phyloP scores from a whole-genome alignment of 2,888 invertebrate species.

The Noctuana brunneofusca region DNA sequence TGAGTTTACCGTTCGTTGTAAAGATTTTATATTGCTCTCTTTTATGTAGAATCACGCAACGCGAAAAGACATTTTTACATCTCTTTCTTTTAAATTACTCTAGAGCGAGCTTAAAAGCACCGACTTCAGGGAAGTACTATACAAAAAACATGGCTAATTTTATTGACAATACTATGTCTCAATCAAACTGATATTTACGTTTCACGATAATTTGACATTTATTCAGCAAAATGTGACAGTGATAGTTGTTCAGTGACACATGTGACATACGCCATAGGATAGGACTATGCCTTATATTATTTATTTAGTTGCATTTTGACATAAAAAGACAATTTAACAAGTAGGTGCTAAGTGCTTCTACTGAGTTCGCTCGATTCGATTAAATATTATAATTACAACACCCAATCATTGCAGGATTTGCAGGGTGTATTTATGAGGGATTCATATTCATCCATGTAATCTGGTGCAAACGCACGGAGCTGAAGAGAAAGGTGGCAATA shows the following conservation, averaged over 20 bases:
- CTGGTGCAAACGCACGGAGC: conserved; percentile 9
- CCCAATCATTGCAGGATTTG: background rate
- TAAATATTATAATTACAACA: conserved; percentile 1
- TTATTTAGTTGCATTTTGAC: conserved; percentile 26
- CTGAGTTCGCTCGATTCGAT: background rate
- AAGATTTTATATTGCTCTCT: too few relatives aligned
- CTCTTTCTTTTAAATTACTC: too few relatives aligned
- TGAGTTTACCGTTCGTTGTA: too few relatives aligned
- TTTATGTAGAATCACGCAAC: too few relatives aligned
- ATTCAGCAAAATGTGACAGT: too few relatives aligned
- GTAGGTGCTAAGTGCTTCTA: background rate
- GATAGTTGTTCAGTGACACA: background rate
- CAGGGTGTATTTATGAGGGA: background rate
- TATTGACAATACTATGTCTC: too few relatives aligned
- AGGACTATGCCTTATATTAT: conserved; percentile 1
- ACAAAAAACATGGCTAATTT: too few relatives aligned
- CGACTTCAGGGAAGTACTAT: too few relatives aligned
- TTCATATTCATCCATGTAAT: conserved; percentile 1
- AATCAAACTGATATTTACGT: too few relatives aligned
- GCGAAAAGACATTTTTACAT: too few relatives aligned
- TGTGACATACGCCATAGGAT: background rate
- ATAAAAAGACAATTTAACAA: conserved; percentile 6
- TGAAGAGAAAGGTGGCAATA: conserved; percentile 18
- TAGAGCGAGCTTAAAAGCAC: too few relatives aligned
- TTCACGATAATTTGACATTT: too few relatives aligned